Percentiles rank a stretch among this genome's conserved stretches.
phyloP scores from a whole-genome alignment of 2,888 invertebrate genomes.

The Epicampocera succincta region DNA sequence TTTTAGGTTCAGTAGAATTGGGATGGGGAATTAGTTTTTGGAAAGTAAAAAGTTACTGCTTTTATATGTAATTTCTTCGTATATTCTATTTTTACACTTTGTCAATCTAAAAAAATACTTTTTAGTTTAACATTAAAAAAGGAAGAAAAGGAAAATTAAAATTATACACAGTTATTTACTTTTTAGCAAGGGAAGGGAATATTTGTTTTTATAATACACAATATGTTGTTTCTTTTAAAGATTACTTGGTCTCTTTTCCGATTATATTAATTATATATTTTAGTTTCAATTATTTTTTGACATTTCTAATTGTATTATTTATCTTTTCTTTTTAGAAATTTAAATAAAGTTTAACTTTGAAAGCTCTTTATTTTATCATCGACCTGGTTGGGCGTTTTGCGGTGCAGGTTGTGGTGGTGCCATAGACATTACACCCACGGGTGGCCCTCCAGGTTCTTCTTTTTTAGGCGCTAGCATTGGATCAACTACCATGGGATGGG shows the following conservation, averaged over 20 bases:
- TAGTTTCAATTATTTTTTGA: conserved; percentile 53
- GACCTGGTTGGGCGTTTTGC: conserved; percentile 74
- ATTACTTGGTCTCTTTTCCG: conserved; percentile 69
- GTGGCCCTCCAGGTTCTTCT: conserved; percentile 72
- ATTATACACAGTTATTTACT: conserved; percentile 64
- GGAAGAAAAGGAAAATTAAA: conserved; percentile 19
- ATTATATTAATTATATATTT: conserved; percentile 56
- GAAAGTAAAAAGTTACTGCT: conserved; percentile 26
- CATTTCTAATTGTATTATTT: conserved; percentile 49
- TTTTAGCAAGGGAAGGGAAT: conserved; percentile 51
- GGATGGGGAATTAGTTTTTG: conserved; percentile 1
- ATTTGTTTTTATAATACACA: conserved; percentile 61
- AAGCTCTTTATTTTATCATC: conserved; percentile 75
- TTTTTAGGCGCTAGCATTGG: conserved; percentile 70
- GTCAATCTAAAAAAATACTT: conserved; percentile 54
- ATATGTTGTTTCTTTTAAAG: conserved; percentile 63
- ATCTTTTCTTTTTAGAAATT: conserved; percentile 42
- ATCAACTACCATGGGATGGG: conserved; percentile 77
- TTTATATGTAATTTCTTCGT: conserved; percentile 37
- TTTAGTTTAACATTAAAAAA: conserved; percentile 49
- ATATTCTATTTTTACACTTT: conserved; percentile 48
- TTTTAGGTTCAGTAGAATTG: neutral
- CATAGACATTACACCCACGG: conserved; percentile 72
- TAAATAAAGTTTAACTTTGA: conserved; percentile 63
- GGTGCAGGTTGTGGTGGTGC: conserved; percentile 74